Conservation (phyloP, 2,113 vertebrate genomes). For the Anolis sagrei region DNA sequence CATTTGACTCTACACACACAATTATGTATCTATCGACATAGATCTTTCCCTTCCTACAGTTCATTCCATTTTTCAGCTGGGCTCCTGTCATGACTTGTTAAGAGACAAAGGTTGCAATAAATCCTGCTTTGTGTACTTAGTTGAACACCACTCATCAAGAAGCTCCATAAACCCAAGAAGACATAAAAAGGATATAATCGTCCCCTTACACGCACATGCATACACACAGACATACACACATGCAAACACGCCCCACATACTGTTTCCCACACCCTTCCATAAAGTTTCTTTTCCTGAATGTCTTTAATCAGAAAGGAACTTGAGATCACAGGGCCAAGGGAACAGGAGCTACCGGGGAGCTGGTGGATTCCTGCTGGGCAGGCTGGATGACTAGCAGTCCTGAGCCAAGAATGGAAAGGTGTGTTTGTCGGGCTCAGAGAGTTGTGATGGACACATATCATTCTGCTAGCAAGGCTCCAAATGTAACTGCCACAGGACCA, state of each 20-base stretch:
- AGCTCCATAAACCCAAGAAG: not conserved
- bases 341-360: not conserved
- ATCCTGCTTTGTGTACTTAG: not conserved
- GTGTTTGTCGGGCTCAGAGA: not conserved
- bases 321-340: not conserved
- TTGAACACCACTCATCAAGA: not conserved
- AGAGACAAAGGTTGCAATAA: not conserved
- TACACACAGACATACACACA: not conserved
- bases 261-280: not conserved
- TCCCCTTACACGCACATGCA: not conserved
- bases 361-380: not conserved
- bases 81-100: not conserved
- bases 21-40: not conserved
- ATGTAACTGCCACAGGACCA: not conserved
- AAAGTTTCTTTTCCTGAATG: constrained; percentile 8
- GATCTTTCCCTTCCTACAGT: not conserved
- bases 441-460: not conserved
- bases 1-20: not conserved
- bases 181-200: not conserved
- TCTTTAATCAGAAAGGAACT: not conserved
- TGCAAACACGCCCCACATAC: not conserved
- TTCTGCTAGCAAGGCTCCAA: not conserved
- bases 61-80: not conserved
- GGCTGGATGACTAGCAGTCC: not conserved
- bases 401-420: not conserved